Conservation (phyloP, 2,113 vertebrate genomes). For the Rhizomys pruinosus region DNA sequence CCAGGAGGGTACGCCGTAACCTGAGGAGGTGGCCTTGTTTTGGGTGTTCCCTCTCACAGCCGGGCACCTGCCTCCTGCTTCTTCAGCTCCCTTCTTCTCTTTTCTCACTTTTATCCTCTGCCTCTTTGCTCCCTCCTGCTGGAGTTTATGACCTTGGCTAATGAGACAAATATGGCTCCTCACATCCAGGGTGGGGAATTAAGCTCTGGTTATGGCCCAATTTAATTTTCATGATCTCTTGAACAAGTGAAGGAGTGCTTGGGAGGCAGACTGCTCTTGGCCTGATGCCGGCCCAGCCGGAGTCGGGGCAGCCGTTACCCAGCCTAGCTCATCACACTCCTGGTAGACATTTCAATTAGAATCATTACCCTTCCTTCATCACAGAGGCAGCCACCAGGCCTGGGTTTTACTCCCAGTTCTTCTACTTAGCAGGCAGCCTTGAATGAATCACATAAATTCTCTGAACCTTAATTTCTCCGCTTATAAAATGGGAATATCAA, state of each 20-base stretch:
- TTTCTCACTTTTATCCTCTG: constrained; percentile 58
- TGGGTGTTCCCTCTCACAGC: not conserved
- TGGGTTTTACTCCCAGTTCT: constrained; percentile 68
- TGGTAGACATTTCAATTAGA: constrained; percentile 83
- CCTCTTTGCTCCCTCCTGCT: constrained; percentile 78
- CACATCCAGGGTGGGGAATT: constrained; percentile 83
- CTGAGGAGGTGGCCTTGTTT: not conserved
- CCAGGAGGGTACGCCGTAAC: not conserved
- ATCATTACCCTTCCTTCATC: constrained; percentile 75
- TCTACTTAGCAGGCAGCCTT: constrained; percentile 61
- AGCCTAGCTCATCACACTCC: constrained; percentile 74
- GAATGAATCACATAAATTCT: constrained; percentile 52
- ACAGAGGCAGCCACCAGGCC: constrained; percentile 52
- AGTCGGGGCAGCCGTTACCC: constrained; percentile 74
- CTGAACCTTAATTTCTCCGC: constrained; percentile 48
- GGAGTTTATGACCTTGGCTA: constrained; percentile 83
- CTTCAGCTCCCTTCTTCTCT: not conserved
- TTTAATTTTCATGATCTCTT: constrained; percentile 85
- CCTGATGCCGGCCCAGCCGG: constrained; percentile 74
- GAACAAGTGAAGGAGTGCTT: constrained; percentile 82
- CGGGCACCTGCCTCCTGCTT: not conserved
- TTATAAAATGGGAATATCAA: constrained; percentile 47
- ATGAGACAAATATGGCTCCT: constrained; percentile 83
- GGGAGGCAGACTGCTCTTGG: constrained; percentile 79
- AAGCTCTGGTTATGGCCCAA: constrained; percentile 81